These are phyloP conservation scores for Aspidapion aeneum DNA, from an alignment of 2,888 invertebrate genomes.

Conservation along the genomic window DNA sequence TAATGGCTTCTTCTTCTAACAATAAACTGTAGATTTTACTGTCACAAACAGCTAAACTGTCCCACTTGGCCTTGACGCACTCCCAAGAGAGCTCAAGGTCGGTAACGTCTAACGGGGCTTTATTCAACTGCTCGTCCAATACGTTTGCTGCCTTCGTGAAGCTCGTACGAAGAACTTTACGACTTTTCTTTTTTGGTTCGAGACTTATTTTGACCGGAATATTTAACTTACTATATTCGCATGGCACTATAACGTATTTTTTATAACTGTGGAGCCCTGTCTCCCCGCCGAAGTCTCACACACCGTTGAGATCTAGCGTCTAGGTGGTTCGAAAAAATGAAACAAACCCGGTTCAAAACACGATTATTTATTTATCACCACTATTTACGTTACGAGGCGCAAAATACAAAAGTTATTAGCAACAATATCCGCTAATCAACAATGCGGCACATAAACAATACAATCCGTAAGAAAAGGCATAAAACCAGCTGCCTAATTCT, in stretches of 20 bases:
- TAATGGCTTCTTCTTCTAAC: not conserved
- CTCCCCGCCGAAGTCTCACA: too few relatives aligned
- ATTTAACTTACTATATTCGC: not conserved
- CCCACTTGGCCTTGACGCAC: slow-evolving; percentile 1
- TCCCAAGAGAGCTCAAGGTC: slow-evolving; percentile 2
- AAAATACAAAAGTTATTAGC: too few relatives aligned
- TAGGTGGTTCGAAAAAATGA: too few relatives aligned
- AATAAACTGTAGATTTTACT: not conserved
- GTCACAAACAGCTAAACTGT: not conserved
- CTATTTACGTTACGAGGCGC: too few relatives aligned
- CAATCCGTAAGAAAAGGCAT: too few relatives aligned
- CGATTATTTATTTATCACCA: too few relatives aligned
- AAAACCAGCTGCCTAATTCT: too few relatives aligned
- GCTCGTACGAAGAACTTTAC: slow-evolving; percentile 2
- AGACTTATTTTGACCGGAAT: too few relatives aligned
- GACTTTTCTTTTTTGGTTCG: not conserved
- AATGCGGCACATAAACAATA: too few relatives aligned
- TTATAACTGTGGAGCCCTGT: not conserved
- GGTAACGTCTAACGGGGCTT: not conserved
- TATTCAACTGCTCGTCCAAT: slow-evolving; percentile 6
- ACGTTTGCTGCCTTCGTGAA: slow-evolving; percentile 7
- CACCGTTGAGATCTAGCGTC: too few relatives aligned
- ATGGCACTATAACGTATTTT: not conserved
- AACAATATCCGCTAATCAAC: too few relatives aligned
- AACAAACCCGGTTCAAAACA: too few relatives aligned